These are phyloP conservation scores for Trichomalopsis sarcophagae DNA, from an alignment of 1,140 invertebrate species.

Conservation along the genomic window DNA sequence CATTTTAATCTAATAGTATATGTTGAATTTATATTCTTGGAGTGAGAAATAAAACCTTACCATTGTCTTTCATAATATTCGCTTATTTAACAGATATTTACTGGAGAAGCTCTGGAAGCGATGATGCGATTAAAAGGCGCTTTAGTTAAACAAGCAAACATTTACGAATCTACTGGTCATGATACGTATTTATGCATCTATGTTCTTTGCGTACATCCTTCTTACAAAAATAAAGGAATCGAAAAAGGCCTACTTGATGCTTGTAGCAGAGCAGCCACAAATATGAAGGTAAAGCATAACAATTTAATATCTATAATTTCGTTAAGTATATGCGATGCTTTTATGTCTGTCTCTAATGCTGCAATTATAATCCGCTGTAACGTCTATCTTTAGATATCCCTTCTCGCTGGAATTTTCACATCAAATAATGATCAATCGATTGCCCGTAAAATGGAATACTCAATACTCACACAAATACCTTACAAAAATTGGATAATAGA, in stretches of 20 bases:
- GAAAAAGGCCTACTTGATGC: constrained; percentile 72
- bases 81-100: constrained; percentile 46
- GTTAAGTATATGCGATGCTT: no score
- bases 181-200: constrained; percentile 67
- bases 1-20: no score
- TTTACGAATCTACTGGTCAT: constrained; percentile 62
- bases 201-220: constrained; percentile 69
- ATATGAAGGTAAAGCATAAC: constrained; percentile 60
- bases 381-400: constrained; percentile 61
- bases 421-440: constrained; percentile 72
- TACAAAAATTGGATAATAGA: constrained; percentile 77
- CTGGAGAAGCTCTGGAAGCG: constrained; percentile 66
- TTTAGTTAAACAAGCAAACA: constrained; percentile 67
- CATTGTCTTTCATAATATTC: neutral
- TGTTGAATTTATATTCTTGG: no score
- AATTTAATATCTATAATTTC: constrained; percentile 7
- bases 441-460: constrained; percentile 73
- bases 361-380: no score
- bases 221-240: constrained; percentile 68
- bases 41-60: no score
- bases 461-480: constrained; percentile 74
- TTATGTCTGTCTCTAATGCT: no score
- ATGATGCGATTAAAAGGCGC: constrained; percentile 66
- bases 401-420: constrained; percentile 76
- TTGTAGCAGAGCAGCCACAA: constrained; percentile 70